Conservation (phyloP, 2,888 invertebrate species). For the Lucinisca nassula region DNA sequence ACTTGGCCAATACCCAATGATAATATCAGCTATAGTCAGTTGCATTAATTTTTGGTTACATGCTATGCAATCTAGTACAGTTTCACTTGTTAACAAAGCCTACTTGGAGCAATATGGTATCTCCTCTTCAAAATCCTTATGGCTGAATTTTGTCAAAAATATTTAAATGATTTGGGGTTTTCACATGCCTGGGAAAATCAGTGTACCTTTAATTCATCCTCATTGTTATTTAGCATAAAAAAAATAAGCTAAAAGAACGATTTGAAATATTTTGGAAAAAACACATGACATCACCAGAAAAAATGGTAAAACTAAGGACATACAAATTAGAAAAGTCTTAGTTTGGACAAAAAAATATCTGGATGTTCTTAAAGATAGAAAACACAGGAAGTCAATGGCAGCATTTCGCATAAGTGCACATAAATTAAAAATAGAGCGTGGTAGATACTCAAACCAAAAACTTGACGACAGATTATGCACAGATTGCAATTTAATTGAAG, state of each 20-base stretch:
- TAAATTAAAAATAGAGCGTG: neutral
- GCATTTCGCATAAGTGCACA: neutral
- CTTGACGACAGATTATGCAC: neutral
- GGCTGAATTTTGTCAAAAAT: neutral
- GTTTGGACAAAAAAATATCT: neutral
- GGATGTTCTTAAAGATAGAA: neutral
- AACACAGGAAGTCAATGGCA: neutral
- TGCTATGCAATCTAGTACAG: neutral
- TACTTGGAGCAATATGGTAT: neutral
- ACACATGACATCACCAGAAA: neutral
- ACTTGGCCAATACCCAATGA: neutral
- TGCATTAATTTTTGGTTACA: neutral
- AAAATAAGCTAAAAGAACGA: neutral
- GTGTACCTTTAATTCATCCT: neutral
- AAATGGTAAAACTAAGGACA: neutral
- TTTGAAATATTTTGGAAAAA: neutral
- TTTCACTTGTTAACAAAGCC: neutral
- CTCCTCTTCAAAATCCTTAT: neutral
- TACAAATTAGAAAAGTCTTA: neutral
- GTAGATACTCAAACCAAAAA: neutral
- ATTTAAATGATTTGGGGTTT: neutral
- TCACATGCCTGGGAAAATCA: neutral
- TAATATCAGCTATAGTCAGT: neutral
- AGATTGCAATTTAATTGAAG: neutral
- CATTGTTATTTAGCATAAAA: neutral